These are phyloP conservation scores for Hirudinaria manillensis DNA, from an alignment of 2,888 invertebrate species.

Conservation along the genomic window DNA sequence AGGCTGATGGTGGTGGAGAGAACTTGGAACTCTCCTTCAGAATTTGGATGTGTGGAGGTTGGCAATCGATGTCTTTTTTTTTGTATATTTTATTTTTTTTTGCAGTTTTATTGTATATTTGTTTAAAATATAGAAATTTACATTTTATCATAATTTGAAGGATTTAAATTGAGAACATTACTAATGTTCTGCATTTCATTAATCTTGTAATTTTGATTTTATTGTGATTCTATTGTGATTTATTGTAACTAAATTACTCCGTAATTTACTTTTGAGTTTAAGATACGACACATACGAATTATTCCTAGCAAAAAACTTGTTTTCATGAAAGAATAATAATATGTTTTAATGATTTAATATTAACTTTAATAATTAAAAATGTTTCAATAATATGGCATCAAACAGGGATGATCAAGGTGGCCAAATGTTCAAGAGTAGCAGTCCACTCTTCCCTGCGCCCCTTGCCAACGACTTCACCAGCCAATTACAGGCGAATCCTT, in stretches of 20 bases:
- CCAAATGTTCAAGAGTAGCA: constrained; percentile 40
- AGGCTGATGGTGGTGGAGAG: constrained; percentile 30
- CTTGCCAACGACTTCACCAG: constrained; percentile 21
- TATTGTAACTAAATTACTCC: no score
- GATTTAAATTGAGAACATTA: no score
- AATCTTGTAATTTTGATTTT: no score
- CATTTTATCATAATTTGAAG: no score
- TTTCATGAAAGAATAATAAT: no score
- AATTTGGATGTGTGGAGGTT: constrained; percentile 41
- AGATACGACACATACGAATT: no score
- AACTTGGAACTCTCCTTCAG: constrained; percentile 40
- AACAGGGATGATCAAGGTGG: constrained; percentile 35
- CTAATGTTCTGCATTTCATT: no score
- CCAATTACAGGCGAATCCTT: constrained; percentile 35
- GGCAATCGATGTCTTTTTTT: neutral
- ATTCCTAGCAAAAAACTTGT: no score
- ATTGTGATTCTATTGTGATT: no score
- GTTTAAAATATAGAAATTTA: neutral
- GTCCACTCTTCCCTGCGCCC: constrained; percentile 38
- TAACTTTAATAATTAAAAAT: neutral
- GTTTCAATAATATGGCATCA: neutral
- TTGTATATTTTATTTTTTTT: neutral
- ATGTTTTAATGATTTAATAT: no score
- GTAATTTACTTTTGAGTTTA: no score
- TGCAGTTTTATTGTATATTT: neutral